These are phyloP conservation scores for Microcebus lehilahytsara DNA, from an alignment of 2,113 vertebrate species.

Conservation along the genomic window DNA sequence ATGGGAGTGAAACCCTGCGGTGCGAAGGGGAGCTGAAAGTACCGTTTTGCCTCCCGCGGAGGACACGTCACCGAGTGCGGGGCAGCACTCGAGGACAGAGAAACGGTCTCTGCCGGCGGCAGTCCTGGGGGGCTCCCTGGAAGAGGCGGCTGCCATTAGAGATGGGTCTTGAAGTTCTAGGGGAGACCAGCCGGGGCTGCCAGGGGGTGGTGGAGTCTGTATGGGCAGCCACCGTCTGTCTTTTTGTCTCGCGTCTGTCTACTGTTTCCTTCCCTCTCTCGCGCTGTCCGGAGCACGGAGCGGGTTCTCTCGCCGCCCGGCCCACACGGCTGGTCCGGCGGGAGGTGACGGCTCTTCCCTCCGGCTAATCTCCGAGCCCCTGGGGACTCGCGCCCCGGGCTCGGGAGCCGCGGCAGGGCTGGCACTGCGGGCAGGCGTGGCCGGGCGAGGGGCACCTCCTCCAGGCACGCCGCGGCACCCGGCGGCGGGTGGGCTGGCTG, in stretches of 20 bases:
- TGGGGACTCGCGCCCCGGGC: too few relatives aligned
- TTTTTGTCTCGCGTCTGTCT: background rate
- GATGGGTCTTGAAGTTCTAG: background rate
- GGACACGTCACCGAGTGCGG: accelerated
- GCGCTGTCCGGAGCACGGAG: accelerated
- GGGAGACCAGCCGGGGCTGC: background rate
- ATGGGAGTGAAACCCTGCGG: background rate
- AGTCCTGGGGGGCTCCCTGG: background rate
- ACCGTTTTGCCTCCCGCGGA: accelerated
- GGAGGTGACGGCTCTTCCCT: accelerated
- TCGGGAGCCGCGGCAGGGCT: background rate
- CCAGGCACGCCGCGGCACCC: too few relatives aligned
- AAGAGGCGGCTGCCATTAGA: background rate
- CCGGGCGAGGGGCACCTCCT: too few relatives aligned
- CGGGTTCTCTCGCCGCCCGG: background rate
- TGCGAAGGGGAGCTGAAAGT: accelerated
- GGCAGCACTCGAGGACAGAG: too few relatives aligned
- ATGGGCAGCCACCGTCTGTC: background rate
- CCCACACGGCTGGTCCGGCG: accelerated
- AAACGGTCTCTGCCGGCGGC: accelerated
- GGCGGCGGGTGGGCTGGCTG: too few relatives aligned
- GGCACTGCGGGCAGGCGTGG: background rate
- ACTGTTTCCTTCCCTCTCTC: background rate
- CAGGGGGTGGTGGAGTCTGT: background rate
- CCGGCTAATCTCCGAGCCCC: background rate